Evolutionary conservation across 2,888 invertebrate species (phyloP).

Genomic region (Merodon equestris): DNA sequence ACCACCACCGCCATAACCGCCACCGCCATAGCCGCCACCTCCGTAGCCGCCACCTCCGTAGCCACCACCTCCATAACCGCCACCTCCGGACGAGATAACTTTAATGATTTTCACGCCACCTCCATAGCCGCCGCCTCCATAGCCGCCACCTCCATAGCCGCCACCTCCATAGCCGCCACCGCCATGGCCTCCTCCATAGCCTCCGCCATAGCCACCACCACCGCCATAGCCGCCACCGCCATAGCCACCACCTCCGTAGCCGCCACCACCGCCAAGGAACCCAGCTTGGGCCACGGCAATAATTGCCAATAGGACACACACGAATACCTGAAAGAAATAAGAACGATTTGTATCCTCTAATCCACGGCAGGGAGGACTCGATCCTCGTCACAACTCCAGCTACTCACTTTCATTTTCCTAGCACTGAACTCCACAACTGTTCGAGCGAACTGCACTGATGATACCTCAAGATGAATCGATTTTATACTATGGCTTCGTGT

Average conservation of each 20-base stretch:
- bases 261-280: conserved; percentile 33
- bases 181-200: conserved; percentile 17
- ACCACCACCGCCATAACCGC: no score
- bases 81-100: no score
- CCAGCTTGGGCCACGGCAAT: conserved; percentile 49
- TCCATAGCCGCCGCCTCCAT: conserved; percentile 14
- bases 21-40: conserved; percentile 15
- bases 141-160: conserved; percentile 20
- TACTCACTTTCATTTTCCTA: no score
- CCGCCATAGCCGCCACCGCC: conserved; percentile 21
- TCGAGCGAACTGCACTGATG: conserved; percentile 47
- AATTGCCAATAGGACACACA: conserved; percentile 44
- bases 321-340: conserved; percentile 28
- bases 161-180: conserved; percentile 23
- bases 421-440: conserved; percentile 25
- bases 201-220: conserved; percentile 30
- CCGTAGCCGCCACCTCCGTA: conserved; percentile 16
- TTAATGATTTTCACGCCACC: no score
- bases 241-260: conserved; percentile 15
- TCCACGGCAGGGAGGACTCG: no score
- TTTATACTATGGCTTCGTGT: conserved; percentile 55
- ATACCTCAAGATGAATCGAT: conserved; percentile 22
- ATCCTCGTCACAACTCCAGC: no score
- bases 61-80: conserved; percentile 19
- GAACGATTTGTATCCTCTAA: no score